Conservation (phyloP, 2,797 vertebrate species). For the Neosalanx taihuensis region DNA sequence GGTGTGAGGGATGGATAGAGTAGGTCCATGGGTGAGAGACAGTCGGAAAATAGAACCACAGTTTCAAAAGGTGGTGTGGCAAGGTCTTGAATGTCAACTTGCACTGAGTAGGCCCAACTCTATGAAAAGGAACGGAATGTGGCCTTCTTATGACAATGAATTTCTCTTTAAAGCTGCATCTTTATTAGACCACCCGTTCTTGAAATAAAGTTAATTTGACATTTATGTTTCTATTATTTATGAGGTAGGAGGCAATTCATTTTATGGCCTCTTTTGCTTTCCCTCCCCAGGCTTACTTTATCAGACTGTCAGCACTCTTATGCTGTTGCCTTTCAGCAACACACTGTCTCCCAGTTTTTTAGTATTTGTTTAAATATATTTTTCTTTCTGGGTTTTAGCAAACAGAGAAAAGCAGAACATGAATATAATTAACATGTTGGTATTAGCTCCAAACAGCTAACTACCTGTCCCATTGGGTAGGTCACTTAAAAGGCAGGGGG, state of each 20-base stretch:
- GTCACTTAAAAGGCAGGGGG: conserved; percentile 62
- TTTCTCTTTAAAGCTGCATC: conserved; percentile 76
- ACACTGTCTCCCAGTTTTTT: conserved; percentile 62
- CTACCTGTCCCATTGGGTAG: conserved; percentile 62
- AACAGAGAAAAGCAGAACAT: conserved; percentile 64
- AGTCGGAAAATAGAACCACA: conserved; percentile 27
- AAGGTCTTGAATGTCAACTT: conserved; percentile 63
- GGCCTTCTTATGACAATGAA: conserved; percentile 70
- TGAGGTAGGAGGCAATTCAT: conserved; percentile 67
- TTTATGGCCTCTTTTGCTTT: conserved; percentile 69
- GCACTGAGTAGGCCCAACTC: conserved; percentile 52
- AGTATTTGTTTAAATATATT: conserved; percentile 24
- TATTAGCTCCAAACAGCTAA: conserved; percentile 35
- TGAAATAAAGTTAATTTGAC: conserved; percentile 80
- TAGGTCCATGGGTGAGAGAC: conserved; percentile 21
- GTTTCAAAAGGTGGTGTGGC: conserved; percentile 55
- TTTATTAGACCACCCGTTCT: conserved; percentile 74
- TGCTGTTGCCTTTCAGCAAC: conserved; percentile 53
- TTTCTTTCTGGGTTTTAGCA: conserved; percentile 56
- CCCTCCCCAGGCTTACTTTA: conserved; percentile 66
- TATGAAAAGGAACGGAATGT: conserved; percentile 52
- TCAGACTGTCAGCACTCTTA: conserved; percentile 59
- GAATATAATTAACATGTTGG: conserved; percentile 64
- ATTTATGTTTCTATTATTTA: conserved; percentile 85
- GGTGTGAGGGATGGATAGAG: conserved; percentile 39